These are phyloP conservation scores for Poecilia velifera DNA, from an alignment of 2,797 vertebrate species.

Conservation along the genomic window DNA sequence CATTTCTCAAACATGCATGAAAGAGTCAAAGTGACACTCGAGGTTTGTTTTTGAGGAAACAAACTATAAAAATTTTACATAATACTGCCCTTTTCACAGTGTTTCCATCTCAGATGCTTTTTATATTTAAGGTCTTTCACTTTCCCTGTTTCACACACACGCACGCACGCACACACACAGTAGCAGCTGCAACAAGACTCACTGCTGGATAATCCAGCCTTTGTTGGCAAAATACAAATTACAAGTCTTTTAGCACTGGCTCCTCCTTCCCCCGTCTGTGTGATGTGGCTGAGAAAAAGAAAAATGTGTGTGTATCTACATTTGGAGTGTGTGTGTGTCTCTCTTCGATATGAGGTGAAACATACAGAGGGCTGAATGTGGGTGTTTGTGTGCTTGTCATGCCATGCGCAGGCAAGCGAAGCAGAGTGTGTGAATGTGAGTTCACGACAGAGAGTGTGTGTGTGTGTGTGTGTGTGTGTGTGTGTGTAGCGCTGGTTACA, in stretches of 20 bases:
- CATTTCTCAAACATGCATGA: no score
- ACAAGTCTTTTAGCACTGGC: constrained; percentile 85
- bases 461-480: no score
- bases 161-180: constrained; percentile 62
- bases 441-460: constrained; percentile 1
- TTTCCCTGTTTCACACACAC: constrained; percentile 5
- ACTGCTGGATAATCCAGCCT: constrained; percentile 88
- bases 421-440: constrained; percentile 21
- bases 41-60: no score
- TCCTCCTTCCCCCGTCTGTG: constrained; percentile 70
- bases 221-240: constrained; percentile 98
- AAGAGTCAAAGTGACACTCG: no score
- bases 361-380: background rate
- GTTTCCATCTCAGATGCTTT: constrained; percentile 34
- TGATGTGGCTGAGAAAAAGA: constrained; percentile 2
- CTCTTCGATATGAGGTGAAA: constrained; percentile 1
- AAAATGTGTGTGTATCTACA: constrained; percentile 5
- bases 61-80: no score
- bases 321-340: background rate
- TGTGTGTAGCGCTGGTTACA: constrained; percentile 12
- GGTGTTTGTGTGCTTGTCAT: constrained; percentile 13
- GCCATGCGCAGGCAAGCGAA: constrained; percentile 41
- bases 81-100: no score
- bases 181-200: constrained; percentile 82
- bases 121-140: constrained; percentile 3